Base-by-base conservation (phyloP, 1,140 invertebrate species). In the Pseudoatta argentina region DNA sequence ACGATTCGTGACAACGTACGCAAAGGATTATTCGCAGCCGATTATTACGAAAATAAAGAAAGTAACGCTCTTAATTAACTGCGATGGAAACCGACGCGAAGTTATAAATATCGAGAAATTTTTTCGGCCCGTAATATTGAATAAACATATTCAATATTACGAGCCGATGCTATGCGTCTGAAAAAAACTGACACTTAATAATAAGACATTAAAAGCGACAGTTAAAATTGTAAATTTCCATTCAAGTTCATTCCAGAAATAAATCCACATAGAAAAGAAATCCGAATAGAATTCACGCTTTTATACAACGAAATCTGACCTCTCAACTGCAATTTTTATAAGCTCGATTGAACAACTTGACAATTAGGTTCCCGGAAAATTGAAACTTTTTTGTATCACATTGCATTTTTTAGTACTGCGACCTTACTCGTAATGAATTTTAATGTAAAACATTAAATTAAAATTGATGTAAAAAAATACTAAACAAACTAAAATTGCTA, bases 141-240 rank as follows among this genome's bases (percentile, higher is more conserved):
- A 55, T 55, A 14, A 73, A 34, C 6, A 73, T 0, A 55, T 21
- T 55, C 30, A 34, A 34, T 34, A 34, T 34, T 34, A 34, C 30
- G 4, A 34, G 30, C 5, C 30, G 30, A 34, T 34, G 27, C 24
- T 7, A 30, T 18, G 5, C 18, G 5, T 55, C 30, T 66, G 30
- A 7, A 2, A 57, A n/a, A 53, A 73, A 10, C 18, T 55, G 18
- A 8, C 18, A 18, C 27, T 18, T 53, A 72, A 34, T 30, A 4
- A 21, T 30, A 53, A 5, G 18, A 34, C 3, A 6, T 55, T 34
- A 51, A 72, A 53, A 71, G 39, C 14, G 21, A 18, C 48, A 16
- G 8, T 55, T 55, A 57, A 75, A 75, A 57, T 34, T 53, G n/a
- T 30, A n/a, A 72, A 30, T 55, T 73, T 27, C 18, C 27, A 73